Evolutionary conservation across 2,888 invertebrate species (phyloP).

Genomic region (Ptycholaimellus sp.): DNA sequence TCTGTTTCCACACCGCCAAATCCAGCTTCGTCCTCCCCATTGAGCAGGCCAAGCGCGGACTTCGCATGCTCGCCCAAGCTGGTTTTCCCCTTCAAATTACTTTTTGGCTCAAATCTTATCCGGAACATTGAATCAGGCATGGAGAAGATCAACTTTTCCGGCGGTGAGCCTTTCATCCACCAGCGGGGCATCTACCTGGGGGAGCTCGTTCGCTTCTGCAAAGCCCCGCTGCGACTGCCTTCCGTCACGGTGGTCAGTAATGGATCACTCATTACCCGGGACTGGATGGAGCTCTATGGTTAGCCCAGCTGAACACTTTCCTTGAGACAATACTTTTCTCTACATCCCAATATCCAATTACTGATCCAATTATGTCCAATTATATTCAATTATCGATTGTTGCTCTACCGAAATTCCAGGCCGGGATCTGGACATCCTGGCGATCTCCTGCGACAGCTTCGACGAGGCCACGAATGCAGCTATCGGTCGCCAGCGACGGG

Average conservation of each 20-base stretch:
- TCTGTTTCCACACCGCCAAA: constrained; percentile 36
- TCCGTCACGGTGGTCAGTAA: constrained; percentile 34
- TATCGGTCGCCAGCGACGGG: no score
- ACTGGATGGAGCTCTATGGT: constrained; percentile 32
- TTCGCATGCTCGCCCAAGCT: constrained; percentile 27
- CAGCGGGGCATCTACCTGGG: constrained; percentile 30
- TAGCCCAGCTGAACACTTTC: no score
- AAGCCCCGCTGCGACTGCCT: constrained; percentile 26
- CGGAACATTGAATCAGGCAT: constrained; percentile 15
- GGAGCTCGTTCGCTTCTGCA: constrained; percentile 31
- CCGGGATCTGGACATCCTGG: no score
- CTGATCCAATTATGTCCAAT: no score
- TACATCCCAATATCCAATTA: no score
- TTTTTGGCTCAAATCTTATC: no score
- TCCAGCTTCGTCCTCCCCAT: constrained; percentile 32
- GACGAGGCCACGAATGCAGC: no score
- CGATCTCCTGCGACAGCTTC: no score
- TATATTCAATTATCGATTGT: no score
- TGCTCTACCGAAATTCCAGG: no score
- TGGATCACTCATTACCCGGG: constrained; percentile 32
- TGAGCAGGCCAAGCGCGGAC: constrained; percentile 30
- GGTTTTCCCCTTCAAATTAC: no score
- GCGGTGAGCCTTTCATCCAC: constrained; percentile 34
- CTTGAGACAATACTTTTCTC: no score
- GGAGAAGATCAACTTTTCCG: constrained; percentile 36